Conservation (phyloP, 2,797 vertebrate species). For the Acipenser ruthenus region DNA sequence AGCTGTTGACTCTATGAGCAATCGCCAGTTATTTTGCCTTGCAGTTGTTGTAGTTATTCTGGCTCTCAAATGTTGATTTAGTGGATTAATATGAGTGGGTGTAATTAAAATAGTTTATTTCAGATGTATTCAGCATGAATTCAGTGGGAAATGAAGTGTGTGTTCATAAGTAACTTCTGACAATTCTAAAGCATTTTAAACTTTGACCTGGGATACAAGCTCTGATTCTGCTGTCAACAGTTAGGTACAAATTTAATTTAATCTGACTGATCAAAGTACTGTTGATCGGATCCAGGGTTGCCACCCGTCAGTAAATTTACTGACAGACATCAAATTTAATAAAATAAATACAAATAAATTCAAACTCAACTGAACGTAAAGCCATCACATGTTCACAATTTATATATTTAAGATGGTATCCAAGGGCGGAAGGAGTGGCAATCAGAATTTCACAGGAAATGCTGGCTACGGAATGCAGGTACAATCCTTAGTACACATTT, state of each 20-base stretch:
- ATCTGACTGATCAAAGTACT: not conserved
- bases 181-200: no score
- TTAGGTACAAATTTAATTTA: not conserved
- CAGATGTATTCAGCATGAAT: no score
- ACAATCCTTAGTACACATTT: slow-evolving; percentile 10
- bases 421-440: slow-evolving; percentile 20
- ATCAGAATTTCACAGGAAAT: slow-evolving; percentile 21
- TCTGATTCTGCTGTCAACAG: not conserved
- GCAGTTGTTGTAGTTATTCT: no score
- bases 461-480: slow-evolving; percentile 21
- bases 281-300: slow-evolving; percentile 15
- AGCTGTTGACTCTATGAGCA: no score
- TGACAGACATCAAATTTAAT: not conserved
- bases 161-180: no score
- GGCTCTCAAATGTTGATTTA: no score
- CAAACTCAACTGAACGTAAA: slow-evolving; percentile 13
- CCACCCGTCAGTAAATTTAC: slow-evolving; percentile 12
- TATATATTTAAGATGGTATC: slow-evolving; percentile 28
- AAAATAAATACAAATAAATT: slow-evolving; percentile 3
- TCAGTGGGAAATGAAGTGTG: no score
- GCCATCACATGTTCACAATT: slow-evolving; percentile 22
- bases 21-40: no score
- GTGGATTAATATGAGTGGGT: no score
- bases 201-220: no score
- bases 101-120: no score